Conservation (phyloP, 2,113 vertebrate genomes). For the Lampris megalopsis region DNA sequence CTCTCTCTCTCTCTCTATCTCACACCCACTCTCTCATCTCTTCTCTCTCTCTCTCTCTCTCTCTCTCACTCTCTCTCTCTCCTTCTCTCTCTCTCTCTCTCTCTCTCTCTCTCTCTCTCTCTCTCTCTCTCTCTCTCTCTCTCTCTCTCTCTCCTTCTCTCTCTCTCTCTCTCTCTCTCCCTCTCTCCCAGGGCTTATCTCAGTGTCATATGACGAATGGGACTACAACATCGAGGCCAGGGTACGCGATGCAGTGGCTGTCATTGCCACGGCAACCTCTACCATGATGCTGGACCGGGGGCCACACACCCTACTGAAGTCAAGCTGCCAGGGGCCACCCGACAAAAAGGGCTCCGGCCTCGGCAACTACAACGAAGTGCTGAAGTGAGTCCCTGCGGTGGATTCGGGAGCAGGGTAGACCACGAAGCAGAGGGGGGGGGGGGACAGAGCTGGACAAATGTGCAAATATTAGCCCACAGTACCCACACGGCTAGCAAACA, state of each 20-base stretch:
- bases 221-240: constrained; percentile 97
- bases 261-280: constrained; percentile 97
- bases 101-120: background rate
- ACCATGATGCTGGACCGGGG: constrained; percentile 97
- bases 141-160: constrained; percentile 9
- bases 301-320: constrained; percentile 91
- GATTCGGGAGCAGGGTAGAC: background rate
- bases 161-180: background rate
- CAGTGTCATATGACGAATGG: constrained; percentile 98
- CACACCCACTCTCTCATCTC: no score
- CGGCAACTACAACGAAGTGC: constrained; percentile 83
- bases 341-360: constrained; percentile 88
- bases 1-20: constrained; percentile 21
- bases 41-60: constrained; percentile 16
- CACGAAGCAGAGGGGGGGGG: background rate
- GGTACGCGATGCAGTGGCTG: constrained; percentile 96
- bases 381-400: constrained; percentile 75
- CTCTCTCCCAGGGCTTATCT: constrained; percentile 87
- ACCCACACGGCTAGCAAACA: background rate
- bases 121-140: constrained; percentile 1
- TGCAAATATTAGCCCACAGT: background rate
- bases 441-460: background rate
- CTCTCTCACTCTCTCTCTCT: constrained; percentile 7
- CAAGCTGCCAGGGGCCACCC: constrained; percentile 94
- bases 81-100: constrained; percentile 12